Evolutionary conservation across 1,140 invertebrate genomes (phyloP), one percentile per base, ranked within the genome.

Genomic region (Temnothorax nylanderi): DNA sequence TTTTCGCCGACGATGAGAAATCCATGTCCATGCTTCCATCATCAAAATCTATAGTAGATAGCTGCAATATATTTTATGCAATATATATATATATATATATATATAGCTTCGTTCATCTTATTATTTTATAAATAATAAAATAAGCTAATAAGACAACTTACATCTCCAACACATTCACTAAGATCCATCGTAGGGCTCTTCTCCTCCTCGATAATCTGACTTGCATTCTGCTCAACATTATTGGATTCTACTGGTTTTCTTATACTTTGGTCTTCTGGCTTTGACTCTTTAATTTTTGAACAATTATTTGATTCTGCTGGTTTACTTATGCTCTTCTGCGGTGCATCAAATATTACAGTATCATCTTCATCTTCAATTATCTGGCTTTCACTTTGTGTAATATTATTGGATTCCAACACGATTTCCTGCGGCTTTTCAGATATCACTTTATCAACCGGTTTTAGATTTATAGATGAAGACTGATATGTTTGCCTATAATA

Each of bases 1-100:
- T 72, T 3, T 26, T 74, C 34, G 11, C 4, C 4, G 69, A 32
- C 0, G 26, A 75, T 4, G 69, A 62, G 37, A 74, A 74, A 8
- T 89, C 58, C 44, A 51, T 13, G 0, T 74, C 49, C 62, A 65
- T 26, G 41, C 8, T 75, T 18, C 77, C 60, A 74, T 85, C 90
- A 3, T 92, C 92, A 81, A 94, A 94, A 81, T 94, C 93, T 77
- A 88, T 86, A 51, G 84, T 89, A n/a, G 85, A 90, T 26, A 94
- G 89, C 94, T 94, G 54, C 3, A 88, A 91, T 56, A 72, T 60
- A 51, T 44, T 74, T 37, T 47, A 44, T n/a, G n/a, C n/a, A n/a
- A n/a, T n/a, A n/a, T n/a, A n/a, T n/a, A n/a, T n/a, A n/a, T n/a
- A n/a, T n/a, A n/a, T n/a, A n/a, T 6, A 65, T 64, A 7, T 37